Percentiles rank a stretch among this genome's conserved stretches.
phyloP scores from a whole-genome alignment of 1,140 invertebrate species.

The Diprion similis region DNA sequence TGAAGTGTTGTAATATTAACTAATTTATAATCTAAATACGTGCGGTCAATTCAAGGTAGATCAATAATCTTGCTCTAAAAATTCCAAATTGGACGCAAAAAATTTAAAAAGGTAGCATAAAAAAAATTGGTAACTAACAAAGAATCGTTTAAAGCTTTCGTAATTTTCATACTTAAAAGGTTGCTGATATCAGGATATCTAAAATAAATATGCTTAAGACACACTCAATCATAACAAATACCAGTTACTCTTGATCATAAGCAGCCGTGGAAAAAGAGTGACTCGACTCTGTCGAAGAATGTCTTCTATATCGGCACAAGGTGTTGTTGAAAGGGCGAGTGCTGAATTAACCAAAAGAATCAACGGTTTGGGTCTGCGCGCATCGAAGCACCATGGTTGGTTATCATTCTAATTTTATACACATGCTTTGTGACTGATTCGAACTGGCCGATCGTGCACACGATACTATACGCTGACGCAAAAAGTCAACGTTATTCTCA shows the following conservation, averaged over 20 bases:
- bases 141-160: neutral
- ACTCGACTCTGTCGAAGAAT: slow-evolving; percentile 35
- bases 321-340: slow-evolving; percentile 86
- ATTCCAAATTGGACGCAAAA: neutral
- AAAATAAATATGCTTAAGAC: slow-evolving; percentile 6
- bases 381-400: slow-evolving; percentile 66
- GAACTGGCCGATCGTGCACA: too few relatives aligned
- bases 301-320: slow-evolving; percentile 76
- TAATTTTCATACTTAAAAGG: neutral
- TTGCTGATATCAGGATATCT: neutral
- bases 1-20: too few relatives aligned
- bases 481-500: slow-evolving; percentile 32
- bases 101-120: neutral
- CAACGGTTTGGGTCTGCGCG: slow-evolving; percentile 80
- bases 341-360: slow-evolving; percentile 87
- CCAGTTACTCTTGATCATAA: slow-evolving; percentile 10
- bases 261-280: neutral
- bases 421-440: too few relatives aligned
- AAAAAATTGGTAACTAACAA: neutral
- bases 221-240: neutral
- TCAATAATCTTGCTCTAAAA: neutral
- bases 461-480: slow-evolving; percentile 7
- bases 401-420: neutral
- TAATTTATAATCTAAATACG: too few relatives aligned
- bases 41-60: neutral